Percentiles rank a stretch among this genome's conserved stretches.
Conservation (phyloP, 2,888 invertebrate genomes). For the Chouioia cunea region DNA sequence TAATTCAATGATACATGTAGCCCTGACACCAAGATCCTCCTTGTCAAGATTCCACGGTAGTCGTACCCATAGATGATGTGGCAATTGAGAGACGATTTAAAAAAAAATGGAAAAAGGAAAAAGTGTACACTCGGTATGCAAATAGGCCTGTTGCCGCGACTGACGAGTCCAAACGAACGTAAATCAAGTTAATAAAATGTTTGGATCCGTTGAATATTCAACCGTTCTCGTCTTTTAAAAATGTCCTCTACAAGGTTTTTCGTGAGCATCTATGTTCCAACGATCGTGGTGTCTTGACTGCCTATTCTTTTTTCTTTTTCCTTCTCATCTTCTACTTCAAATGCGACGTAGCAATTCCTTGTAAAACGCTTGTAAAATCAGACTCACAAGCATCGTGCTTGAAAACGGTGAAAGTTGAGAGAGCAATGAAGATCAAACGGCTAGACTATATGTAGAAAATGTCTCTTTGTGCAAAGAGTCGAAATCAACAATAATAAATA, state of each 20-base stretch:
- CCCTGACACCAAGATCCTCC: slow-evolving; percentile 31
- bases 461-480: slow-evolving; percentile 17
- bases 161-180: no score
- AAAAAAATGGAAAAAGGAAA: no score
- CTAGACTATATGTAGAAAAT: slow-evolving; percentile 32
- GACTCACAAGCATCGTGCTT: background rate
- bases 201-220: no score
- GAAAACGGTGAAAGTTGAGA: background rate
- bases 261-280: slow-evolving; percentile 13
- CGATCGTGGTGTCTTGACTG: slow-evolving; percentile 12
- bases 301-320: background rate
- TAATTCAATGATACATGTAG: slow-evolving; percentile 21
- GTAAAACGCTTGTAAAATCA: background rate
- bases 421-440: slow-evolving; percentile 12
- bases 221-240: no score
- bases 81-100: no score
- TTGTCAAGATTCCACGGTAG: slow-evolving; percentile 15
- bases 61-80: no score
- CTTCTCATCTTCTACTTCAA: background rate
- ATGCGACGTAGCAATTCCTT: background rate
- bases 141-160: no score
- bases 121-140: no score
- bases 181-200: no score
- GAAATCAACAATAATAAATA: slow-evolving; percentile 44
- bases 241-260: no score